Conservation (phyloP, 2,113 vertebrate genomes). For the Burhinus oedicnemus region DNA sequence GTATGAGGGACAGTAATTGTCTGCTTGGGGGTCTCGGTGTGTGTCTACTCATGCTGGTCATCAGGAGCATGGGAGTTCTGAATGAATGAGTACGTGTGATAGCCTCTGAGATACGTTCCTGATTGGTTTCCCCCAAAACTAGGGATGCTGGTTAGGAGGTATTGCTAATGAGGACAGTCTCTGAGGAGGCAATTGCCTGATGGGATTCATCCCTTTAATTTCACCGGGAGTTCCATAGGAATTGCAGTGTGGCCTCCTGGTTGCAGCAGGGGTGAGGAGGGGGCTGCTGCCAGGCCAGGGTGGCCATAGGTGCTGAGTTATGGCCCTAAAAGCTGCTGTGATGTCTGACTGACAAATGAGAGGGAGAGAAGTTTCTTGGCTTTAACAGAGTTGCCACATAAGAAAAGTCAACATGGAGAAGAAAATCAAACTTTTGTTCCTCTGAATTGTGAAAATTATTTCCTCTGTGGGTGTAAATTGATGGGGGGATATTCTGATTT, state of each 20-base stretch:
- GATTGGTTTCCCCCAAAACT: neutral
- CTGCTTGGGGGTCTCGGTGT: neutral
- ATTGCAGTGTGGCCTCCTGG: neutral
- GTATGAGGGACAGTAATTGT: neutral
- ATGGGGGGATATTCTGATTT: slow-evolving; percentile 34
- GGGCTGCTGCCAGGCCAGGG: neutral
- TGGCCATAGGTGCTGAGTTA: neutral
- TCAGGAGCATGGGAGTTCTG: neutral
- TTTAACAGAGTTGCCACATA: neutral
- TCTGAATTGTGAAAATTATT: slow-evolving; percentile 10
- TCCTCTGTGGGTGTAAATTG: slow-evolving; percentile 31
- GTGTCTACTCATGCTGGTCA: neutral
- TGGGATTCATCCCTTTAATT: neutral
- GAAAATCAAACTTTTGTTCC: slow-evolving; percentile 35
- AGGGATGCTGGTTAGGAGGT: neutral
- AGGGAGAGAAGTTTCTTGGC: neutral
- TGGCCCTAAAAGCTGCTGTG: neutral
- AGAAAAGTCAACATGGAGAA: neutral
- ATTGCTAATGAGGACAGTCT: neutral
- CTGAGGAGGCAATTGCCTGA: no score
- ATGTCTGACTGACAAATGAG: neutral
- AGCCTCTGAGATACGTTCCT: neutral
- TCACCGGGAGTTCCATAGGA: neutral
- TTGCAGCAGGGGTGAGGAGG: neutral
- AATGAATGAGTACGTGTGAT: neutral